phyloP scores from a whole-genome alignment of 2,797 vertebrate genomes.

The Poeciliopsis gracilis region DNA sequence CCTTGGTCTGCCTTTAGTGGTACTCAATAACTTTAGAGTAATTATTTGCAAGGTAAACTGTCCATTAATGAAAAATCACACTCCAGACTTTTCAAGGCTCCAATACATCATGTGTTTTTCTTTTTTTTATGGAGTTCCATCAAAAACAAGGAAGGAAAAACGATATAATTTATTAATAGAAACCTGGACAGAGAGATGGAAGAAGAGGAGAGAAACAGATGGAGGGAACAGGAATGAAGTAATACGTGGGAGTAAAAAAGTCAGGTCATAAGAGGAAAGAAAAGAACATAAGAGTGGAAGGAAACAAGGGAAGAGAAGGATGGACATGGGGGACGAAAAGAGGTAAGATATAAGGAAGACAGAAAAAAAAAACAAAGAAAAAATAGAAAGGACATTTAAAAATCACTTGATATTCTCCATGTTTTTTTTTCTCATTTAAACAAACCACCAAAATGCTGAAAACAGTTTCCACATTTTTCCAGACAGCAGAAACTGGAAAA shows the following conservation, averaged over 20 bases:
- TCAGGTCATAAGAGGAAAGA: background rate
- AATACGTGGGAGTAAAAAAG: background rate
- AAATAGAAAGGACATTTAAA: background rate
- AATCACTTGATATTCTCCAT: background rate
- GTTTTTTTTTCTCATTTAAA: background rate
- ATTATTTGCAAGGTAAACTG: background rate
- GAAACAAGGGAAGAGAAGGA: background rate
- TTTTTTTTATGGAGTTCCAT: background rate
- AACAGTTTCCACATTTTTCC: background rate
- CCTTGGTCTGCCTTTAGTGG: background rate
- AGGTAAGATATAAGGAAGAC: background rate
- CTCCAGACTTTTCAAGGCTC: background rate
- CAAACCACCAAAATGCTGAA: background rate
- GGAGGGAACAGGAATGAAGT: background rate
- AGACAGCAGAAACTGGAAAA: background rate
- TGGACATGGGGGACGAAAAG: background rate
- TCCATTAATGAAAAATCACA: background rate
- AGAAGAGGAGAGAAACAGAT: background rate
- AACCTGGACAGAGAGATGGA: background rate
- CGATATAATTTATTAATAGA: background rate
- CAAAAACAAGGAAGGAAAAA: background rate
- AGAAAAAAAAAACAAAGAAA: background rate
- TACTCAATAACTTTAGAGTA: background rate
- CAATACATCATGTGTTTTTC: background rate
- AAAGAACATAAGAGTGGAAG: background rate